Evolutionary conservation across 1,140 invertebrate genomes (phyloP), one percentile per base, ranked within the genome.

Genomic region (Maconellicoccus hirsutus): DNA sequence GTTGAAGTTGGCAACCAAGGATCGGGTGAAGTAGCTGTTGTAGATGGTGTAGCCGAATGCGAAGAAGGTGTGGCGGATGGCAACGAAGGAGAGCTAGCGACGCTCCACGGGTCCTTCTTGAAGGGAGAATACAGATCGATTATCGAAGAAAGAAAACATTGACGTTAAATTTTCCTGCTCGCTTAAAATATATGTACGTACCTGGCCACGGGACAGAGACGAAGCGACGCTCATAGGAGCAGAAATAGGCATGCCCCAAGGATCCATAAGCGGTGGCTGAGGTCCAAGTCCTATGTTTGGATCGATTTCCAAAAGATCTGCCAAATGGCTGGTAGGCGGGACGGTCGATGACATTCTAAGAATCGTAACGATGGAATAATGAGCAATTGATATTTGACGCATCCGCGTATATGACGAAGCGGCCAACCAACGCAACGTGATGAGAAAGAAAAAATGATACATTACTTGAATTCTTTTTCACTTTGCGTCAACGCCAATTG

Each of bases 401-500:
- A n/a, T n/a, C n/a, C n/a, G n/a, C n/a, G n/a, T n/a, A n/a, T n/a
- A n/a, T n/a, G n/a, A n/a, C n/a, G n/a, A n/a, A n/a, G n/a, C n/a
- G n/a, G n/a, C n/a, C n/a, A n/a, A n/a, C n/a, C n/a, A n/a, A n/a
- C n/a, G n/a, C n/a, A n/a, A n/a, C n/a, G n/a, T n/a, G n/a, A n/a
- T n/a, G n/a, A n/a, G n/a, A n/a, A n/a, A n/a, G n/a, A n/a, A n/a
- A n/a, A 3, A 33, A 3, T 33, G 42, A 21, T 39, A 79, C 82
- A 82, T n/a, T 78, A 90, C 87, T 89, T 89, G 77, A 91, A 91
- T 79, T 94, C 91, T 80, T 94, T 89, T 80, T 94, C 87, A 79
- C 92, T 95, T 82, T 96, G 93, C 78, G 91, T 92, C 59, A 97
- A 83, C 0, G 94, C 96, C 79, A 98, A 84, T 81, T 97, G 93